These are phyloP conservation scores for Bathybates hornii DNA, from an alignment of 2,113 vertebrate species.

Conservation along the genomic window DNA sequence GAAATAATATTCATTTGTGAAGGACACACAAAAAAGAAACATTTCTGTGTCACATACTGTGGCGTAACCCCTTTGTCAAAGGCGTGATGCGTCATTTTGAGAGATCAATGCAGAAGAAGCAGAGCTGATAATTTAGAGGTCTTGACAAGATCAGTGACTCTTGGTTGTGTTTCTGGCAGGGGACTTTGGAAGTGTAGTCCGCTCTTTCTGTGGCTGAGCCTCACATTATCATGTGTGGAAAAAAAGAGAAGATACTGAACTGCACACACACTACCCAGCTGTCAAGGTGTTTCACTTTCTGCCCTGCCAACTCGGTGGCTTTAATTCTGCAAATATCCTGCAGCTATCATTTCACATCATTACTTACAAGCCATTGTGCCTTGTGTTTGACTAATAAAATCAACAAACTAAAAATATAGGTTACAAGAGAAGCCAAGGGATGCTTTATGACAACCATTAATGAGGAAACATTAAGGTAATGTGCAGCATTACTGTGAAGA, in stretches of 20 bases:
- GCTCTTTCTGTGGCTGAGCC: background rate
- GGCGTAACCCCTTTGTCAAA: background rate
- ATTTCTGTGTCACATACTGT: background rate
- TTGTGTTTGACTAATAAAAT: constrained; percentile 41
- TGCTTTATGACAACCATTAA: constrained; percentile 46
- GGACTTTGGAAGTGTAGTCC: background rate
- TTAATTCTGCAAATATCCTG: constrained; percentile 24
- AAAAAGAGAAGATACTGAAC: background rate
- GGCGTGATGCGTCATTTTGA: background rate
- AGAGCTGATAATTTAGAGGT: background rate
- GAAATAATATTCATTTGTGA: background rate
- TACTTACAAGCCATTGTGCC: constrained; percentile 30
- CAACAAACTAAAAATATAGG: constrained; percentile 17
- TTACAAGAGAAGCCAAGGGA: background rate
- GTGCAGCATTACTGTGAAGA: constrained; percentile 39
- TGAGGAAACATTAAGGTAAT: constrained; percentile 38
- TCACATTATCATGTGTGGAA: background rate
- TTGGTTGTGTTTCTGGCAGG: background rate
- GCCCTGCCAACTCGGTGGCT: constrained; percentile 8
- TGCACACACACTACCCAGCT: constrained; percentile 2
- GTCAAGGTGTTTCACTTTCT: constrained; percentile 30
- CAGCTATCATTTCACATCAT: constrained; percentile 33
- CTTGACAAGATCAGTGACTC: background rate
- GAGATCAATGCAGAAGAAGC: background rate
- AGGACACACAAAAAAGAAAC: background rate